These are phyloP conservation scores for Corythornis cristatus DNA, from an alignment of 2,113 vertebrate species.

Conservation along the genomic window DNA sequence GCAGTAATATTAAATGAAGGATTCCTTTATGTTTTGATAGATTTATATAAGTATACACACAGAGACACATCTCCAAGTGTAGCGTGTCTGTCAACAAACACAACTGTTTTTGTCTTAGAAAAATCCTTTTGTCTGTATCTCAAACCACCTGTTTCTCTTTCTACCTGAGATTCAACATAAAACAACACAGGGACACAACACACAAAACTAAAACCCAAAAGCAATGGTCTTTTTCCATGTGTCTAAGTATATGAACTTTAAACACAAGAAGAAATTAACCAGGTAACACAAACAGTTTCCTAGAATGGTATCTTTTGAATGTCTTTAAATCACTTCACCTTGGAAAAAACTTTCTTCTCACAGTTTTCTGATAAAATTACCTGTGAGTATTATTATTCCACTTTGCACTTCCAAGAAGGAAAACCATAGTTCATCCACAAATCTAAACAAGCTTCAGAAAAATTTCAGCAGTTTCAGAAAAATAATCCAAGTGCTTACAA, in stretches of 20 bases:
- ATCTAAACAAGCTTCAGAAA: not conserved
- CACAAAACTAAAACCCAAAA: not conserved
- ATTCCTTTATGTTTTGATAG: constrained; percentile 69
- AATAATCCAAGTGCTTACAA: not conserved
- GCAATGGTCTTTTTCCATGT: not conserved
- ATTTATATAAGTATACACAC: constrained; percentile 51
- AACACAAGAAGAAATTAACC: not conserved
- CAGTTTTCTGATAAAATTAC: not conserved
- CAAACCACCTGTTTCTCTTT: constrained; percentile 29
- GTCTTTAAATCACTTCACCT: not conserved
- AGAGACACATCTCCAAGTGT: not conserved
- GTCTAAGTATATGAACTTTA: not conserved
- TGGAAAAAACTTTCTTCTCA: not conserved
- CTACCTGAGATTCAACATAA: not conserved
- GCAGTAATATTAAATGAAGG: constrained; percentile 73
- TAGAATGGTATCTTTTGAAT: not conserved
- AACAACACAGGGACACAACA: not conserved
- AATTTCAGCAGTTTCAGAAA: not conserved
- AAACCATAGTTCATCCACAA: not conserved
- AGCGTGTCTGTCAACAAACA: constrained; percentile 3
- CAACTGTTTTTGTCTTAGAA: not conserved
- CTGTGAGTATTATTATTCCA: not conserved
- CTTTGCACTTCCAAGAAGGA: not conserved
- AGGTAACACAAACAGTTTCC: not conserved
- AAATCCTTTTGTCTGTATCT: constrained; percentile 1